A percentile compares a stretch with the other conserved stretches of the same genome.
These are phyloP conservation scores for Smutsia gigantea DNA, from an alignment of 2,797 vertebrate genomes.

Conservation along the genomic window DNA sequence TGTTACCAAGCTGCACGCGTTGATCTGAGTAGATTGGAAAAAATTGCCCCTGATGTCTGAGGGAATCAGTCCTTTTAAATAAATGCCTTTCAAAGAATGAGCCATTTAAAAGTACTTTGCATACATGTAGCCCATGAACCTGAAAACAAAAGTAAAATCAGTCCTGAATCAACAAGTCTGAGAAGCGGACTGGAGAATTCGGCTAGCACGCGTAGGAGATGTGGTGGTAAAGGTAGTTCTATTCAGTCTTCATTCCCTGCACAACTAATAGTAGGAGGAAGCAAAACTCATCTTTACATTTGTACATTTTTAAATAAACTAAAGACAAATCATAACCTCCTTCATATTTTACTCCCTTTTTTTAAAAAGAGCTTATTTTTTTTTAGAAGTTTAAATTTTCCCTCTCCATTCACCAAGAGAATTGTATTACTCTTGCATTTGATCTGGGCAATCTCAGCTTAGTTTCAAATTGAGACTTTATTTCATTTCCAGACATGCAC, in stretches of 20 bases:
- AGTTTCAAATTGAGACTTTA: constrained; percentile 35
- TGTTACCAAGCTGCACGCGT: neutral
- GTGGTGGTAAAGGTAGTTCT: neutral
- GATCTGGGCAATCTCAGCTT: constrained; percentile 38
- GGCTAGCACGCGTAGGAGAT: neutral
- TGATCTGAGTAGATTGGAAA: constrained; percentile 50
- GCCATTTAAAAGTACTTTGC: neutral
- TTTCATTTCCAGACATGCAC: constrained; percentile 53
- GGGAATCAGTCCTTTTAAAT: neutral
- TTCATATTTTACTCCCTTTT: constrained; percentile 13
- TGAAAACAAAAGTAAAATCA: constrained; percentile 35
- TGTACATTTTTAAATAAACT: constrained; percentile 23
- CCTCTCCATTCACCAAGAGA: constrained; percentile 37
- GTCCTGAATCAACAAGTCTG: neutral
- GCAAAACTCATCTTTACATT: constrained; percentile 36
- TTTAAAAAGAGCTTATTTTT: neutral
- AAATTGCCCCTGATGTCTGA: neutral
- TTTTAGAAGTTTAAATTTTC: neutral
- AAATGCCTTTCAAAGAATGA: constrained; percentile 19
- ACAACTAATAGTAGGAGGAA: neutral
- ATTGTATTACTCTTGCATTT: neutral
- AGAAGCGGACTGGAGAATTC: neutral
- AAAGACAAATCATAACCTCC: neutral
- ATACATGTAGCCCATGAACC: neutral
- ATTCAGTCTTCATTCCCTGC: constrained; percentile 6